These are phyloP conservation scores for Psittacula cyanocephala DNA, from an alignment of 2,113 vertebrate genomes.

Conservation along the genomic window DNA sequence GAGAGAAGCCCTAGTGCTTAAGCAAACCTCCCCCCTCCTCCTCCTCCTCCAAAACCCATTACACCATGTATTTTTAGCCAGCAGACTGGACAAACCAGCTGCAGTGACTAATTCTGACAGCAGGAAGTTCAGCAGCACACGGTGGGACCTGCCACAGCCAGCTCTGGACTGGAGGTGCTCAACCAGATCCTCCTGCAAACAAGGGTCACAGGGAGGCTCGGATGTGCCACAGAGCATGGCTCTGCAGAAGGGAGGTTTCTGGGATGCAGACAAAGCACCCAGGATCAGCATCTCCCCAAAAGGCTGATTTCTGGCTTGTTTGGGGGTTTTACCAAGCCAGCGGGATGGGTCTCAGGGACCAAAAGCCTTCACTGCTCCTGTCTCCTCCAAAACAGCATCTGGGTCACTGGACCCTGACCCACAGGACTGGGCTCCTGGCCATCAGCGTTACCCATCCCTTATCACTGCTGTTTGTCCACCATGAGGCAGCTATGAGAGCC, in stretches of 20 bases:
- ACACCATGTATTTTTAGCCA: neutral
- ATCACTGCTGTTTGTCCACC: neutral
- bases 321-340: neutral
- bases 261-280: neutral
- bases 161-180: neutral
- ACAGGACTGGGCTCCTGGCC: neutral
- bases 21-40: neutral
- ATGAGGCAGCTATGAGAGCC: neutral
- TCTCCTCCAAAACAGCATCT: neutral
- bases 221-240: fast-evolving
- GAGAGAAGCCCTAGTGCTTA: neutral
- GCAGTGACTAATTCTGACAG: constrained; percentile 35
- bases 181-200: neutral
- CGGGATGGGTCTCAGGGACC: neutral
- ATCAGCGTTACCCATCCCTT: neutral
- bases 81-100: constrained; percentile 39
- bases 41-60: neutral
- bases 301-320: neutral
- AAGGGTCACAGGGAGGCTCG: no score
- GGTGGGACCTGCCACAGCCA: neutral
- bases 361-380: neutral
- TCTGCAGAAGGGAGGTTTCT: neutral
- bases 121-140: neutral
- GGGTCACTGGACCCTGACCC: neutral
- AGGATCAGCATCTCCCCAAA: neutral